A percentile compares a stretch with the other conserved stretches of the same genome.
Evolutionary conservation across 1,140 invertebrate genomes (phyloP).

Genomic region (Drosophila nikananu): DNA sequence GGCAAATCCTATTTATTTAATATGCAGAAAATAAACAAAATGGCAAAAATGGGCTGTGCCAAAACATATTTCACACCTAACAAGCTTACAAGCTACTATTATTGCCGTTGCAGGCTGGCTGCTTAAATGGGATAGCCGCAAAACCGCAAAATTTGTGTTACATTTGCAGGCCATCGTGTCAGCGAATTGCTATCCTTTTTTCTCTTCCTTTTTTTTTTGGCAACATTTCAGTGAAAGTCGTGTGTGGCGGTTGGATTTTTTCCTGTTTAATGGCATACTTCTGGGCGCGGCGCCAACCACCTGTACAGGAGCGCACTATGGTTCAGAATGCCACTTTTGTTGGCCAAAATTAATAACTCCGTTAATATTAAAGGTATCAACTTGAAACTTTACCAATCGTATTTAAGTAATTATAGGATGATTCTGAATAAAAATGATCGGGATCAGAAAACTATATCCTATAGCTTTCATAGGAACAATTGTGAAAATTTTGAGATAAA

Average conservation of each 20-base stretch:
- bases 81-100: slow-evolving; percentile 53
- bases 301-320: slow-evolving; percentile 55
- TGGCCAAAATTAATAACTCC: too few relatives aligned
- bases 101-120: slow-evolving; percentile 40
- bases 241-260: slow-evolving; percentile 41
- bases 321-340: too few relatives aligned
- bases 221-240: slow-evolving; percentile 44
- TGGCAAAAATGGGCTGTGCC: slow-evolving; percentile 24
- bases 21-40: slow-evolving; percentile 55
- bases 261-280: slow-evolving; percentile 65
- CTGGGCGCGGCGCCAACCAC: slow-evolving; percentile 75
- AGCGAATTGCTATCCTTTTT: slow-evolving; percentile 32
- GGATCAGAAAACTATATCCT: too few relatives aligned
- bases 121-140: slow-evolving; percentile 64
- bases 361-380: too few relatives aligned
- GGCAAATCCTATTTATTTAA: slow-evolving; percentile 52
- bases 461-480: too few relatives aligned
- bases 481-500: too few relatives aligned
- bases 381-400: too few relatives aligned
- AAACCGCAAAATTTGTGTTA: slow-evolving; percentile 74
- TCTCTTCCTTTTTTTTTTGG: slow-evolving; percentile 29
- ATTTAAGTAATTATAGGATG: too few relatives aligned
- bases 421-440: too few relatives aligned
- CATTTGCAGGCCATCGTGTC: slow-evolving; percentile 53
- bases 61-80: slow-evolving; percentile 67